These are phyloP conservation scores for Heliocidaris tuberculata DNA, from an alignment of 35 echinoderm and acorn worm species.

Conservation along the genomic window DNA sequence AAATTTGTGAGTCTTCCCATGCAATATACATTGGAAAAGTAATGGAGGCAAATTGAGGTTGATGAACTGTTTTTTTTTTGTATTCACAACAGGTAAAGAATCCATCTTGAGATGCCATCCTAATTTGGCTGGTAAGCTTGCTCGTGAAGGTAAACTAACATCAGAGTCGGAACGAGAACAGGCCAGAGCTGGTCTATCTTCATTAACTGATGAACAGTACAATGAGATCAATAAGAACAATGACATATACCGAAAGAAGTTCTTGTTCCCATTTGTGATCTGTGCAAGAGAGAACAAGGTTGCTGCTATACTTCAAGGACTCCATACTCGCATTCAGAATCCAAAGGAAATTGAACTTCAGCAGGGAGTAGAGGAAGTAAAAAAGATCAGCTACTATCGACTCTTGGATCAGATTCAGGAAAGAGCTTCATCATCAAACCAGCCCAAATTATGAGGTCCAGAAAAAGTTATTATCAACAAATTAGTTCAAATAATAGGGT, in stretches of 20 bases:
- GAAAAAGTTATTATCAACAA: not conserved
- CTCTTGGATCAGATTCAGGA: slow-evolving; percentile 34
- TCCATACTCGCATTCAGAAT: slow-evolving; percentile 50
- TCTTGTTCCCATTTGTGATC: slow-evolving; percentile 69
- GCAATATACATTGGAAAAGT: too few relatives aligned
- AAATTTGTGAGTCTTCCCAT: too few relatives aligned
- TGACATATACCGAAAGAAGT: slow-evolving; percentile 54
- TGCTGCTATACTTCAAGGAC: slow-evolving; percentile 50
- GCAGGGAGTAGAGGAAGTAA: slow-evolving; percentile 60
- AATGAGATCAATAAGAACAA: slow-evolving; percentile 50
- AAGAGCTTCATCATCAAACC: not conserved
- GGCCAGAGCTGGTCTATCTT: slow-evolving; percentile 40
- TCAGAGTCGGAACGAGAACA: slow-evolving; percentile 59
- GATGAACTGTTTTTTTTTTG: not conserved
- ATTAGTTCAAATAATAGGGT: too few relatives aligned
- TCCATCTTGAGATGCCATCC: slow-evolving; percentile 62
- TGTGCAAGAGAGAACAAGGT: slow-evolving; percentile 71
- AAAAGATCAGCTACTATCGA: slow-evolving; percentile 71
- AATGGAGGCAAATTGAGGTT: too few relatives aligned
- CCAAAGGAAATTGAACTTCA: slow-evolving; percentile 34
- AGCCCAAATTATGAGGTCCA: not conserved
- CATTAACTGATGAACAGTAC: slow-evolving; percentile 49
- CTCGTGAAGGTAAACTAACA: slow-evolving; percentile 53
- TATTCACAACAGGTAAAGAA: slow-evolving; percentile 51
- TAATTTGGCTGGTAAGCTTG: slow-evolving; percentile 58